A percentile compares a stretch with the other conserved stretches of the same genome.
Conservation (phyloP, 2,113 vertebrate species). For the Holacanthus passer region DNA sequence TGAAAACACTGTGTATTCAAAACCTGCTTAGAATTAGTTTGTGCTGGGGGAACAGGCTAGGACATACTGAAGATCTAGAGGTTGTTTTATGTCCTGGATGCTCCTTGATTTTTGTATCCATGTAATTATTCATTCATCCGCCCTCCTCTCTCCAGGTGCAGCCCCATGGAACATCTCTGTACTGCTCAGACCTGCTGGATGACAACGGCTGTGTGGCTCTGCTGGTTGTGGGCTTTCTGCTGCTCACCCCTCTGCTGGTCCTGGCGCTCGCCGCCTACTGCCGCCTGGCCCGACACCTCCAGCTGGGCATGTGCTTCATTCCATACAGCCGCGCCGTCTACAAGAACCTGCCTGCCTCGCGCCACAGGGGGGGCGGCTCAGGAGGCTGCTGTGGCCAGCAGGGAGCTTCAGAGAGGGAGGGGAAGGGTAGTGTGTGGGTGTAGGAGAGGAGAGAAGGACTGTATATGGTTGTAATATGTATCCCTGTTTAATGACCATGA, state of each 20-base stretch:
- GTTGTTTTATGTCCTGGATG: background rate
- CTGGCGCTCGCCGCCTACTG: constrained; percentile 91
- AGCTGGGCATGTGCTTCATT: constrained; percentile 90
- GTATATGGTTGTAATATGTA: constrained; percentile 29
- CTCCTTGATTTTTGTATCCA: background rate
- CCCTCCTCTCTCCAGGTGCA: constrained; percentile 81
- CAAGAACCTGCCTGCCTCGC: constrained; percentile 82
- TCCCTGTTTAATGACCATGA: constrained; percentile 3
- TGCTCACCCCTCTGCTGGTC: constrained; percentile 90
- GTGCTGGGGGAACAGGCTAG: background rate
- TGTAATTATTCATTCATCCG: background rate
- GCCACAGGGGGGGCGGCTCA: constrained; percentile 41
- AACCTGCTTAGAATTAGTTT: background rate
- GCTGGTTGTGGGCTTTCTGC: constrained; percentile 90
- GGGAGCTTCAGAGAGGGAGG: constrained; percentile 68
- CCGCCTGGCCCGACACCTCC: constrained; percentile 89
- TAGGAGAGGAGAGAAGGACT: constrained; percentile 72
- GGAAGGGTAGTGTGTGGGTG: constrained; percentile 89
- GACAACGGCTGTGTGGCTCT: constrained; percentile 89
- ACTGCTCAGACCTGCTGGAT: constrained; percentile 87
- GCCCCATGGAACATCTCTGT: constrained; percentile 80
- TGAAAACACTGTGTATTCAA: background rate
- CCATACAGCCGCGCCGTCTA: constrained; percentile 93
- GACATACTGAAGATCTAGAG: background rate
- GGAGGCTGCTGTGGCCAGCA: constrained; percentile 79